Evolutionary conservation across 1,140 invertebrate species (phyloP), one percentile per base, ranked within the genome.

Genomic region (Vanessa tameamea): DNA sequence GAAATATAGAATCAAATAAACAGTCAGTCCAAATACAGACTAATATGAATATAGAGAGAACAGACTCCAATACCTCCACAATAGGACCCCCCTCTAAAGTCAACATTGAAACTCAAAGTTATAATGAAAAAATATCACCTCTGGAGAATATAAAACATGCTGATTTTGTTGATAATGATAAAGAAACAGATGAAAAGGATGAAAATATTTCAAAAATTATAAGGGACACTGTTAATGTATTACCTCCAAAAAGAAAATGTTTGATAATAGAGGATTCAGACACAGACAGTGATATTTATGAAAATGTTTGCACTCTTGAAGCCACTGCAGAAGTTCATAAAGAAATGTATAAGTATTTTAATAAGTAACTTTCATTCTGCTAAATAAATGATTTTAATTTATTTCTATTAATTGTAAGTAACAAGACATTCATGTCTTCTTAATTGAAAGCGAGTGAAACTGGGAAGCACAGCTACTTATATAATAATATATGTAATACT

Each of bases 211-310:
- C 23, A 31, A 55, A 55, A 55, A 13, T 26, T 59, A 14, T 12
- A 26, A 11, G 11, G 7, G 57, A 59, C 11, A 31, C 2, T 9
- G 9, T n/a, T 20, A 59, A 26, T 31, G 6, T 26, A 15, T 7
- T n/a, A 37, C 14, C 15, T 15, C 31, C 31, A 61, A 37, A 31
- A 13, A 61, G 26, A 37, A 61, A 80, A 75, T 51, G 55, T 79
- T 9, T 84, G n/a, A 69, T 85, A 63, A 83, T 91, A 70, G 82
- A 81, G 57, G 89, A 90, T 63, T 90, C 88, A 31, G 87, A 89
- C 26, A 79, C 76, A 76, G 87, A 88, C 53, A 78, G 70, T 20
- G 76, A 77, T 57, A 71, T 71, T 20, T 66, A 50, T 66, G 68
- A 71, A 61, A 76, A 69, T 31, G 69, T 53, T 31, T 72, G 51